Percentiles rank a stretch among this genome's conserved stretches.
Evolutionary conservation across 2,888 invertebrate species (phyloP).

Genomic region (Nemapogon koenigi): DNA sequence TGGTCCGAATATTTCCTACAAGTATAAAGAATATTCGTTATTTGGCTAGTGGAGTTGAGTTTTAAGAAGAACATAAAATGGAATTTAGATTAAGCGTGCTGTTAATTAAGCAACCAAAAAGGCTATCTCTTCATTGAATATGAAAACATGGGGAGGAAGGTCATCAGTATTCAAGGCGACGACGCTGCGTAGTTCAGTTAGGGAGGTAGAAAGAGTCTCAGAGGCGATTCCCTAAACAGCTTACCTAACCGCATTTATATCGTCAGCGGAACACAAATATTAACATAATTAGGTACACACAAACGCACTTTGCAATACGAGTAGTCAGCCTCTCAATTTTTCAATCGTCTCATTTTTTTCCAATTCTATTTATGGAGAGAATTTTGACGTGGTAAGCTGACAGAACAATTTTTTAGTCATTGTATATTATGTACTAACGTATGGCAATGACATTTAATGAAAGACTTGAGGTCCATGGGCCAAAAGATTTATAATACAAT

Average conservation of each 20-base stretch:
- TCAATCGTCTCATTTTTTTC: too few species aligned
- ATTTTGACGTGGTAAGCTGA: too few species aligned
- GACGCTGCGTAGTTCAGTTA: constrained; percentile 43
- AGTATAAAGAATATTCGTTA: too few species aligned
- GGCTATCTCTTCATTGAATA: constrained; percentile 39
- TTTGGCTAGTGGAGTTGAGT: not conserved
- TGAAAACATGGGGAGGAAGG: constrained; percentile 23
- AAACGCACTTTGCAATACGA: too few species aligned
- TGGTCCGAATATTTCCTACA: too few species aligned
- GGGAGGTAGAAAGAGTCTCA: constrained; percentile 40
- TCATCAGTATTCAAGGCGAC: constrained; percentile 49
- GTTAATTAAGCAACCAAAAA: constrained; percentile 33
- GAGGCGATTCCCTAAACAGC: constrained; percentile 53
- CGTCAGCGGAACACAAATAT: constrained; percentile 46
- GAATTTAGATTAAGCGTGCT: constrained; percentile 24
- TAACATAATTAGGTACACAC: constrained; percentile 40
- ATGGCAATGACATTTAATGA: too few species aligned
- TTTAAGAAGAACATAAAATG: constrained; percentile 5
- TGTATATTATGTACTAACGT: too few species aligned
- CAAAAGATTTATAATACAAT: too few species aligned
- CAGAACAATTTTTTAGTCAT: too few species aligned
- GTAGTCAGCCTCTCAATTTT: too few species aligned
- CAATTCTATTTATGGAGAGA: too few species aligned
- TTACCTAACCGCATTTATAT: constrained; percentile 55
- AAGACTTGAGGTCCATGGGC: too few species aligned